Conservation (phyloP, 2,888 invertebrate species). For the Lasioglossum pauxillum region DNA sequence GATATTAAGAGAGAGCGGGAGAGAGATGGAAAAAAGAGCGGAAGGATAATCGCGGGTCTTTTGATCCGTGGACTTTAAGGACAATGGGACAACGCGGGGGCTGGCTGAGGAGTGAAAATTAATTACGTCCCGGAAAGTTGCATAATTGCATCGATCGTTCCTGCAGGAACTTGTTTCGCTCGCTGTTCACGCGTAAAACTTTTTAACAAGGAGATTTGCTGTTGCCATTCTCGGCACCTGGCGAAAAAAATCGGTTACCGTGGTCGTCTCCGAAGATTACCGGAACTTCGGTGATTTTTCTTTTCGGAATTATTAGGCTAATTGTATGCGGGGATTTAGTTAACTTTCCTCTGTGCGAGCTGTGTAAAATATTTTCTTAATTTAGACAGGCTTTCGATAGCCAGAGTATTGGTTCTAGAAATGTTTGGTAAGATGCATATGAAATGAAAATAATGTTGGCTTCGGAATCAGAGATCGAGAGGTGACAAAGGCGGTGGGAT, state of each 20-base stretch:
- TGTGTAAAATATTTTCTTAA: background rate
- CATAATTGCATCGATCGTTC: slow-evolving; percentile 61
- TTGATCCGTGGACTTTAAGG: background rate
- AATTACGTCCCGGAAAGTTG: slow-evolving; percentile 51
- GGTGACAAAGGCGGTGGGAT: background rate
- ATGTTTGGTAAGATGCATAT: background rate
- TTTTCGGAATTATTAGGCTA: background rate
- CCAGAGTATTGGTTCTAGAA: background rate
- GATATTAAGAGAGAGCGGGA: background rate
- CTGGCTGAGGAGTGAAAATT: background rate
- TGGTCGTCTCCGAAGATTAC: background rate
- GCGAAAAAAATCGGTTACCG: background rate
- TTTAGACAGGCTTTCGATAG: background rate
- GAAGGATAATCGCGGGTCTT: slow-evolving; percentile 6
- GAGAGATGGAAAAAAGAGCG: background rate
- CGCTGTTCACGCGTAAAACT: slow-evolving; percentile 48
- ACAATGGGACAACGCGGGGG: background rate
- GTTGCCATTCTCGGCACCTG: background rate
- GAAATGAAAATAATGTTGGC: background rate
- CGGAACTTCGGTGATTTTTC: background rate
- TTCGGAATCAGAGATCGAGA: background rate
- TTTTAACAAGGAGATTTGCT: slow-evolving; percentile 24
- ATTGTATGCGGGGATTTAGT: background rate
- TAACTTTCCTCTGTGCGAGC: background rate
- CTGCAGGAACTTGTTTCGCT: slow-evolving; percentile 52